Percentiles rank a stretch among this genome's conserved stretches.
These are phyloP conservation scores for Sipha flava DNA, from an alignment of 1,140 invertebrate species.

Conservation along the genomic window DNA sequence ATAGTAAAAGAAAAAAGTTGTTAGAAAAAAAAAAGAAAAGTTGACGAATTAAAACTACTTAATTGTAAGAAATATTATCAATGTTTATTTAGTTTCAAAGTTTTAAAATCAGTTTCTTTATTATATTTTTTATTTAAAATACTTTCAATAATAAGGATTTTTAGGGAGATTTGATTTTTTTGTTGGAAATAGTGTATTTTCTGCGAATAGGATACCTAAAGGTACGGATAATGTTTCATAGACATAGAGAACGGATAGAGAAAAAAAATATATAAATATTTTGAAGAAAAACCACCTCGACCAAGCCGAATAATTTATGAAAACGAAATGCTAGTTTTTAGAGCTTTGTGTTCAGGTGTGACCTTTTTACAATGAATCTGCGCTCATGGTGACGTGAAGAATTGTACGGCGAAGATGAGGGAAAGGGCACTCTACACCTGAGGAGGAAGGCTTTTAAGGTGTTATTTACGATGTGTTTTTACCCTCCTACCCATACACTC, in stretches of 20 bases:
- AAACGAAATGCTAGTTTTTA: conserved; percentile 29
- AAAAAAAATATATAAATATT: conserved; percentile 23
- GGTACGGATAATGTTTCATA: conserved; percentile 7
- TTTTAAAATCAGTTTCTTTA: neutral
- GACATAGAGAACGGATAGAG: neutral
- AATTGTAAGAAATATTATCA: neutral
- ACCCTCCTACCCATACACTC: neutral
- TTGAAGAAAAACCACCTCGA: neutral
- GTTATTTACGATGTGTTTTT: conserved; percentile 28
- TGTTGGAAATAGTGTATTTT: neutral
- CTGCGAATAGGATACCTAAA: neutral
- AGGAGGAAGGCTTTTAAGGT: conserved; percentile 21
- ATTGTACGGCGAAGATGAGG: neutral
- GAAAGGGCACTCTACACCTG: neutral
- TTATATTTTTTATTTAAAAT: neutral
- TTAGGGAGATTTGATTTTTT: conserved; percentile 2
- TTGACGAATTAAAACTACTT: no score
- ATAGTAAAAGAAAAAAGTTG: no score
- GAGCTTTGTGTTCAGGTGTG: conserved; percentile 23
- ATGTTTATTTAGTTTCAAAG: neutral
- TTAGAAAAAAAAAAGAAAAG: no score
- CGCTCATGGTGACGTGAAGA: conserved; percentile 1
- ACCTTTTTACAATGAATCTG: conserved; percentile 33
- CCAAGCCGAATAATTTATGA: conserved; percentile 25
- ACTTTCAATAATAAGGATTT: neutral